Conservation (phyloP, 1,140 invertebrate species). For the Drosophila auraria region DNA sequence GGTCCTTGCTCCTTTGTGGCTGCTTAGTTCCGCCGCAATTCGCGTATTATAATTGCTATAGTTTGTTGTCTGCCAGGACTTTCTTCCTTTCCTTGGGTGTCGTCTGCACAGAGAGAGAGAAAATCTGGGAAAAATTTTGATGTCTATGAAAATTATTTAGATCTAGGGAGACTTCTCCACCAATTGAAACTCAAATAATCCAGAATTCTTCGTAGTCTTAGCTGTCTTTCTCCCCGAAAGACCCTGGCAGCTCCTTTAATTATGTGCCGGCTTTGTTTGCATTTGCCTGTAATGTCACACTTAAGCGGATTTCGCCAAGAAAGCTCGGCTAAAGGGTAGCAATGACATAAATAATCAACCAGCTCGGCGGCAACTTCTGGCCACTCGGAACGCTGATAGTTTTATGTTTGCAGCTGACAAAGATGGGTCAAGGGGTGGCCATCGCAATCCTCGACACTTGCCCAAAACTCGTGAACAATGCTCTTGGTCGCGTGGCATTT, state of each 20-base stretch:
- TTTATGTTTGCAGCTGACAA: constrained; percentile 68
- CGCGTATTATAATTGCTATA: constrained; percentile 70
- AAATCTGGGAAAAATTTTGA: not conserved
- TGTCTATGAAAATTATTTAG: not conserved
- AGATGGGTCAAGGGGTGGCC: constrained; percentile 11
- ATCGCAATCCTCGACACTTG: constrained; percentile 46
- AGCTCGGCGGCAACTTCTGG: constrained; percentile 24
- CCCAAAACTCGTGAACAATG: constrained; percentile 74
- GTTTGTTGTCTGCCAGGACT: constrained; percentile 64
- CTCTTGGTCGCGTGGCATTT: constrained; percentile 57
- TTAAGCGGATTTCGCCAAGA: constrained; percentile 62
- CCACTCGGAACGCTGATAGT: constrained; percentile 70
- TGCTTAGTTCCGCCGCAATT: constrained; percentile 43
- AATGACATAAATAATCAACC: constrained; percentile 66
- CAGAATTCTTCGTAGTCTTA: not conserved
- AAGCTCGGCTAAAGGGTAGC: constrained; percentile 61
- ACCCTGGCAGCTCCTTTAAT: constrained; percentile 38
- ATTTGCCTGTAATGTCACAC: constrained; percentile 68
- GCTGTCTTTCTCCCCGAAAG: constrained; percentile 9
- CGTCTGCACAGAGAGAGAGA: constrained; percentile 13
- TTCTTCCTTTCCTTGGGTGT: not conserved
- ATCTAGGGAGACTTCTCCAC: not conserved
- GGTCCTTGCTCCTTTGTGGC: constrained; percentile 33
- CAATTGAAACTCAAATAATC: not conserved
- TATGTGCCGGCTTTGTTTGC: constrained; percentile 69